Evolutionary conservation across 2,888 invertebrate species (phyloP).

Genomic region (Exocentrus adspersus): DNA sequence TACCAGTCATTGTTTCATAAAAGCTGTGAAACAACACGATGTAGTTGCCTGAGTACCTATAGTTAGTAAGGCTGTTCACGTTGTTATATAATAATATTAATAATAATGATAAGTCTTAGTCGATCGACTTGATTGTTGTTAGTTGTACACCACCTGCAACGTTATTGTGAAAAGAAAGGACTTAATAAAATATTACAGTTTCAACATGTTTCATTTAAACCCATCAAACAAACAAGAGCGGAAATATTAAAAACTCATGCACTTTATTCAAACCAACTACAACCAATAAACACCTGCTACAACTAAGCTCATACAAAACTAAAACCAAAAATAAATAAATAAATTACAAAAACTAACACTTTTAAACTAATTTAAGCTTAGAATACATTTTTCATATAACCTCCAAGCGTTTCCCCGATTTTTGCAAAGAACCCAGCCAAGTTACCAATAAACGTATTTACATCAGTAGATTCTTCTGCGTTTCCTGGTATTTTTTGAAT

Average conservation of each 20-base stretch:
- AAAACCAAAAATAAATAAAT: no score
- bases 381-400: constrained; percentile 16
- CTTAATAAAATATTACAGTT: constrained; percentile 64
- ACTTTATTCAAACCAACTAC: no score
- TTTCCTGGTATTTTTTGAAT: constrained; percentile 30
- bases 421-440: constrained; percentile 29
- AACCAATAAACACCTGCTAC: no score
- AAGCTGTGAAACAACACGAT: constrained; percentile 59
- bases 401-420: constrained; percentile 19
- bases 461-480: constrained; percentile 18
- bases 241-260: no score
- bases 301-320: no score
- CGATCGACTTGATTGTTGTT: constrained; percentile 62
- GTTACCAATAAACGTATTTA: constrained; percentile 24
- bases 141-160: constrained; percentile 63
- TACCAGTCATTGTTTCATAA: constrained; percentile 61
- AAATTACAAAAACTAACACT: no score
- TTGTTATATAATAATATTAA: constrained; percentile 62
- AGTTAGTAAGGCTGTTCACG: constrained; percentile 65
- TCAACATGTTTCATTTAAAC: constrained; percentile 38
- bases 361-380: no score
- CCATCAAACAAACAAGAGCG: no score
- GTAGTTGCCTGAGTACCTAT: constrained; percentile 65
- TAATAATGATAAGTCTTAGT: constrained; percentile 59
- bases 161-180: constrained; percentile 63